Evolutionary conservation across 2,797 vertebrate genomes (phyloP), one percentile per base, ranked within the genome.

Genomic region (Ctenopoma multispine): DNA sequence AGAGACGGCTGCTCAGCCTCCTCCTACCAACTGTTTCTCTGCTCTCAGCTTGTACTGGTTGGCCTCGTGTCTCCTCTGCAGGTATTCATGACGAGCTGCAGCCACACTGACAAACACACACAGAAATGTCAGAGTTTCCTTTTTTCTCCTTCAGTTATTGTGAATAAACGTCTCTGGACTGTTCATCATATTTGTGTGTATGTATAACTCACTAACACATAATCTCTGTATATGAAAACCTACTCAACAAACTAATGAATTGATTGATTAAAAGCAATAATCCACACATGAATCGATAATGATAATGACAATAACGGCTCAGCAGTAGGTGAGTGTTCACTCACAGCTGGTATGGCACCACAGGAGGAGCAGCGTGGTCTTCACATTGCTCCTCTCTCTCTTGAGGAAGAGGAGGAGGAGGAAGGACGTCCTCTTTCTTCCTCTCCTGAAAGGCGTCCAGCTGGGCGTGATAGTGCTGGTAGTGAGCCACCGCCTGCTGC

Each of bases 21-120:
- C 0, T 84, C 94, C 90, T 83, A 98, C 97, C 96, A 98, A 89
- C 74, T 98, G 96, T 77, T 96, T 96, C 91, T 99, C 95, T 54
- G 96, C 96, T 89, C 97, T 95, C 83, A 96, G 83, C 83, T 97
- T 98, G 89, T 97, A 96, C 75, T 92, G 94, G 74, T 94, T 94
- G 49, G 97, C 97, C 80, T 97, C 96, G 7, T 88, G 89, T 83
- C 92, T 93, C 82, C 97, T 95, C 87, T 96, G 96, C 71, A 96
- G 93, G 68, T 96, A 98, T 38, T 97, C 96, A 4, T 92, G 49
- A 38, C 91, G 86, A 20, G 93, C 93, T 14, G 87, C 92, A 24
- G 91, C 92, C 81, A 95, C 90, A 83, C 97, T 97, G 80, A 59
- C 24, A 5, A 1, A 62, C 38, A 59, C 20, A 71, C 1, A 27